Evolutionary conservation across 1,140 invertebrate species (phyloP).

Genomic region (Drosophila nannoptera): DNA sequence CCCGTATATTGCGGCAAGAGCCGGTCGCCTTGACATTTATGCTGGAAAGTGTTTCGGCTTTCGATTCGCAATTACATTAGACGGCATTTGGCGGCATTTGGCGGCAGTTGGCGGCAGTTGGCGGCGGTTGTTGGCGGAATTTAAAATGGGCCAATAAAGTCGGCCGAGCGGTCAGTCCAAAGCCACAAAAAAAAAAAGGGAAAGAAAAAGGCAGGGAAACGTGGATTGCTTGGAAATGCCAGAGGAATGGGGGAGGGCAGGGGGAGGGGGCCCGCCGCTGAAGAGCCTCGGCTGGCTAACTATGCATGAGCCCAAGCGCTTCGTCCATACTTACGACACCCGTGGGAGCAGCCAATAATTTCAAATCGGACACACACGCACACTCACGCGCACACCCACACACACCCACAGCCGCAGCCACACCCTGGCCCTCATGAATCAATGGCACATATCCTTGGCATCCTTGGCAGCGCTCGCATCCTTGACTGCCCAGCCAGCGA

Average conservation of each 20-base stretch:
- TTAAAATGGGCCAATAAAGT: conserved; percentile 61
- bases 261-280: background rate
- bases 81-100: conserved; percentile 48
- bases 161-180: conserved; percentile 64
- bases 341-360: conserved; percentile 78
- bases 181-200: conserved; percentile 28
- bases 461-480: conserved; percentile 33
- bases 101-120: conserved; percentile 28
- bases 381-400: conserved; percentile 20
- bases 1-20: no score
- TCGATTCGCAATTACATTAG: conserved; percentile 55
- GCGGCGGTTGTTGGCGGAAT: conserved; percentile 48
- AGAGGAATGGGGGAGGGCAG: no score
- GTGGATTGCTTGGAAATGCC: background rate
- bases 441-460: conserved; percentile 53
- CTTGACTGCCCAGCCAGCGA: conserved; percentile 19
- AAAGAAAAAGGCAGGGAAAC: background rate
- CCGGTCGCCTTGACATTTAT: background rate
- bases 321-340: conserved; percentile 70
- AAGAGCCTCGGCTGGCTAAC: conserved; percentile 32
- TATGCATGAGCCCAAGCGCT: conserved; percentile 59
- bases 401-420: conserved; percentile 11
- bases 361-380: conserved; percentile 64
- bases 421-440: conserved; percentile 61
- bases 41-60: background rate